phyloP scores from a whole-genome alignment of 2,113 vertebrate species.

The Cranoglanis bouderius region DNA sequence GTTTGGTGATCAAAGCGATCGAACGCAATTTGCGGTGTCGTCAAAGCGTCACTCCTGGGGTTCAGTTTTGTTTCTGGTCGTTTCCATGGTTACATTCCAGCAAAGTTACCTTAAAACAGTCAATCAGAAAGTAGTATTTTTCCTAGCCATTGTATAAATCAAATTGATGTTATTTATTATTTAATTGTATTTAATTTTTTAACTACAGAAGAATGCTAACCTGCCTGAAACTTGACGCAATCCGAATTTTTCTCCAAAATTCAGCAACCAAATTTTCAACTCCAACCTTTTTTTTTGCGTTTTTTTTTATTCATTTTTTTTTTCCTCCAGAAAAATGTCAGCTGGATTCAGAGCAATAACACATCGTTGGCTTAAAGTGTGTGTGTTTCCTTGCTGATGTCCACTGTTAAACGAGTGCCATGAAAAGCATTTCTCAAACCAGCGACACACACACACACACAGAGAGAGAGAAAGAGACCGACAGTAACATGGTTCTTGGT shows the following conservation, averaged over 20 bases:
- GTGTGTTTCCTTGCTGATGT: neutral
- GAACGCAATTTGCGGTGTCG: neutral
- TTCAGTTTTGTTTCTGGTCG: neutral
- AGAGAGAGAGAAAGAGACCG: no score
- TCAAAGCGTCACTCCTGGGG: neutral
- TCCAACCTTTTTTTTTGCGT: neutral
- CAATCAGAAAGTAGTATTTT: neutral
- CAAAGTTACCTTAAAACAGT: neutral
- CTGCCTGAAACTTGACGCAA: neutral
- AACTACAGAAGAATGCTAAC: neutral
- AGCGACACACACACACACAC: neutral
- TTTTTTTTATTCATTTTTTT: neutral
- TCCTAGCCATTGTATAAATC: neutral
- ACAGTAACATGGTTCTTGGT: neutral
- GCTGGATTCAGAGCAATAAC: constrained; percentile 11
- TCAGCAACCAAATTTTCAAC: neutral
- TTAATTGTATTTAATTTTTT: neutral
- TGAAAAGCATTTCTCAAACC: neutral
- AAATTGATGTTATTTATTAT: neutral
- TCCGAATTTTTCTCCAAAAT: neutral
- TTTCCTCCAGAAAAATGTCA: neutral
- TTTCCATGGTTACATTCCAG: constrained; percentile 13
- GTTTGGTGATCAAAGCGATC: neutral
- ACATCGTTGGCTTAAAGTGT: neutral
- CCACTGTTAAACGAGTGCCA: neutral